Conservation (phyloP, 2,797 vertebrate genomes). For the Tiaroga cobitis region DNA sequence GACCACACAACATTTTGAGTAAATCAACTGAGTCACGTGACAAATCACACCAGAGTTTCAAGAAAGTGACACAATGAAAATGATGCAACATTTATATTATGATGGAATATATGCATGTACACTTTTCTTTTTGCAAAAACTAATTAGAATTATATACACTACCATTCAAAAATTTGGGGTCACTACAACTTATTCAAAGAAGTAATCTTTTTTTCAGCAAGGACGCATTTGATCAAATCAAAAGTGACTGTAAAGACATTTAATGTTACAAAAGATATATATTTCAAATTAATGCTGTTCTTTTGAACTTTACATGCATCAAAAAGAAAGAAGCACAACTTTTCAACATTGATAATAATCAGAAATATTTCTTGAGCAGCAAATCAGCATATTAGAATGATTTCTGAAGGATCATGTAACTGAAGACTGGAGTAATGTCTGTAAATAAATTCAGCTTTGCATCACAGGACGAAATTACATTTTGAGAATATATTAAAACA, state of each 20-base stretch:
- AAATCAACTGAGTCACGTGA: background rate
- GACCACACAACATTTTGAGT: background rate
- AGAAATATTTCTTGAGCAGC: background rate
- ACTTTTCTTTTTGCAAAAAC: too few species aligned
- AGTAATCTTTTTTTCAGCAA: too few species aligned
- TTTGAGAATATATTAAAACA: background rate
- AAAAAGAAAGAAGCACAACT: background rate
- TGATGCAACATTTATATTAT: background rate
- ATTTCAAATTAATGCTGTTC: background rate
- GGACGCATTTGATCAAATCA: background rate
- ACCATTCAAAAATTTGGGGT: too few species aligned
- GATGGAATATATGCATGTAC: too few species aligned
- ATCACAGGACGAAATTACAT: background rate
- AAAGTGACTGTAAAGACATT: background rate
- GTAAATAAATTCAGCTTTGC: background rate
- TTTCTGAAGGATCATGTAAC: background rate
- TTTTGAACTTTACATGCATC: background rate
- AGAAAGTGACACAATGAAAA: background rate
- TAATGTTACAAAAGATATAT: background rate
- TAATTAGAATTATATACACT: too few species aligned
- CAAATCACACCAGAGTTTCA: background rate
- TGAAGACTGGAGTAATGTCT: background rate
- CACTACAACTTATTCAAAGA: too few species aligned
- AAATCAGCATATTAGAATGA: background rate
- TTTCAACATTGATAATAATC: background rate